phyloP scores from a whole-genome alignment of 2,113 vertebrate species.

The Cyanistes caeruleus region DNA sequence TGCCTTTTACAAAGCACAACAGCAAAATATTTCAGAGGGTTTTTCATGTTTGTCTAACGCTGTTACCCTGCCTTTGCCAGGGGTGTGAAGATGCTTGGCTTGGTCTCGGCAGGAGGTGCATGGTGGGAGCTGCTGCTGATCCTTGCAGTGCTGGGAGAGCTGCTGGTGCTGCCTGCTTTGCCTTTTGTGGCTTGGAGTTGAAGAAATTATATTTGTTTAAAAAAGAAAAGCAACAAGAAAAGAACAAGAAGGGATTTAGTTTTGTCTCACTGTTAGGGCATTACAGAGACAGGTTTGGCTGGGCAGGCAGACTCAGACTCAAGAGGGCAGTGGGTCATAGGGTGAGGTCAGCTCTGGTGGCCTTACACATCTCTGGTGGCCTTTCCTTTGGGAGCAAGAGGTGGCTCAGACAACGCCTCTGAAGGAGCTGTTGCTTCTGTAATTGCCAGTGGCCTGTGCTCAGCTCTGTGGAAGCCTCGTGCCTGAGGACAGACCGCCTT shows the following conservation, averaged over 20 bases:
- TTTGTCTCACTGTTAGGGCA: not conserved
- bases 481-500: not conserved
- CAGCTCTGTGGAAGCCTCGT: fast-evolving
- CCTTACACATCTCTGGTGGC: not conserved
- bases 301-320: fast-evolving
- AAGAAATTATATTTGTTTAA: not conserved
- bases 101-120: fast-evolving
- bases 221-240: not conserved
- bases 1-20: not conserved
- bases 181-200: not conserved
- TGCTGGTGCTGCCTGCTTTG: not conserved
- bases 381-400: not conserved
- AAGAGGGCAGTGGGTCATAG: not conserved
- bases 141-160: not conserved
- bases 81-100: not conserved
- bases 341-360: not conserved
- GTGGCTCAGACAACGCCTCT: not conserved
- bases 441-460: not conserved
- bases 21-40: not conserved
- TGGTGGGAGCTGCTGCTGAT: not conserved
- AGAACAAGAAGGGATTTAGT: not conserved
- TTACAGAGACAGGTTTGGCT: not conserved
- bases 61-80: fast-evolving
- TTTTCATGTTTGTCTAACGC: not conserved
- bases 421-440: not conserved